phyloP scores from a whole-genome alignment of 2,888 invertebrate genomes.

The Euplagia quadripunctaria region DNA sequence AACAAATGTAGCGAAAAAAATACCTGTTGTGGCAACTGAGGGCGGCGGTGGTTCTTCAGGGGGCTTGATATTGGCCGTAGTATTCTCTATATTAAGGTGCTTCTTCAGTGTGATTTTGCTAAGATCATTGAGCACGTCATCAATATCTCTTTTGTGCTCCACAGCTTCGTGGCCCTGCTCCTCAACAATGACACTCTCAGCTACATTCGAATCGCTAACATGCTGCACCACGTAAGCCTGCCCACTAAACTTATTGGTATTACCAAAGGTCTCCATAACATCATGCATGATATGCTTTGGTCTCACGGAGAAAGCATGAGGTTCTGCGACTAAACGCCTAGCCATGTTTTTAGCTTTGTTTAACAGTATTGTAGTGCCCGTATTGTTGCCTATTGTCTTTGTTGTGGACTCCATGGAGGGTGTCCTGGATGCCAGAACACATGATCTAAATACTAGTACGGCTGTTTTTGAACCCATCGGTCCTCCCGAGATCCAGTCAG shows the following conservation, averaged over 20 bases:
- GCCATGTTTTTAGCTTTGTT: slow-evolving; percentile 85
- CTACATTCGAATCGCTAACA: slow-evolving; percentile 73
- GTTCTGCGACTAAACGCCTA: slow-evolving; percentile 76
- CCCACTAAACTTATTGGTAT: slow-evolving; percentile 64
- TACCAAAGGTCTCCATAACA: slow-evolving; percentile 83
- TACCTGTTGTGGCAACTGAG: slow-evolving; percentile 62
- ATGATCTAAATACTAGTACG: slow-evolving; percentile 90
- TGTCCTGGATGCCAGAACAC: slow-evolving; percentile 85
- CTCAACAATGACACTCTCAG: slow-evolving; percentile 64
- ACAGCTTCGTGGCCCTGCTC: slow-evolving; percentile 74
- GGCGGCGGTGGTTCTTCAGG: slow-evolving; percentile 74
- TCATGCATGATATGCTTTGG: slow-evolving; percentile 84
- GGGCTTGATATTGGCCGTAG: slow-evolving; percentile 81
- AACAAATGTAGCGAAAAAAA: background rate
- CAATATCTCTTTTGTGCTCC: slow-evolving; percentile 77
- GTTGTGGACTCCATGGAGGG: slow-evolving; percentile 82
- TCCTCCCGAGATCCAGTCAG: slow-evolving; percentile 88
- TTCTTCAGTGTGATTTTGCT: slow-evolving; percentile 83
- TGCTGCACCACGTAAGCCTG: slow-evolving; percentile 79
- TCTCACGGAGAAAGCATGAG: slow-evolving; percentile 75
- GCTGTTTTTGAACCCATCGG: slow-evolving; percentile 89
- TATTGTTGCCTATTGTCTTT: slow-evolving; percentile 77
- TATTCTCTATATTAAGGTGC: slow-evolving; percentile 80
- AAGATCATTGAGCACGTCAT: slow-evolving; percentile 82
- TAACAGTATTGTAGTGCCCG: slow-evolving; percentile 76